Evolutionary conservation across 2,797 vertebrate genomes (phyloP).

Genomic region (Lepus townsendii): DNA sequence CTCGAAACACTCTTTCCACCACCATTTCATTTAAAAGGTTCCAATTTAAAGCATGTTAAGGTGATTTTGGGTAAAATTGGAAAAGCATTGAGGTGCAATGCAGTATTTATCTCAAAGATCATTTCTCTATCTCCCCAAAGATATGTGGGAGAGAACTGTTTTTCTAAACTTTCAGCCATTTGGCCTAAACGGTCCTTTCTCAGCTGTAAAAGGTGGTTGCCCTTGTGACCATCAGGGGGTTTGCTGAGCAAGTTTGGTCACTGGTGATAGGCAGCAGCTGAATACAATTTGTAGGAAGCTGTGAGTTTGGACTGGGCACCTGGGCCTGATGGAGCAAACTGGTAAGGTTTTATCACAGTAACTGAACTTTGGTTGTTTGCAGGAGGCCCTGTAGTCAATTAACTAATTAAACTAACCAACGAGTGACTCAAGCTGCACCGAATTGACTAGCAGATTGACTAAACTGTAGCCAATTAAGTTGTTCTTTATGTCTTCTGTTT

Average conservation of each 20-base stretch:
- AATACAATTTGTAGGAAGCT: background rate
- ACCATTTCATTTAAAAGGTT: background rate
- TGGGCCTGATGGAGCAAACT: background rate
- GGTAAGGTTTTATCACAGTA: background rate
- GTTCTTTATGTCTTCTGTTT: background rate
- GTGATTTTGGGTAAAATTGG: background rate
- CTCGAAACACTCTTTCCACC: background rate
- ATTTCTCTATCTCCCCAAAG: slow-evolving; percentile 11
- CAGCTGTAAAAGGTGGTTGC: background rate
- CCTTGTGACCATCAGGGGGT: background rate
- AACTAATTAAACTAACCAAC: background rate
- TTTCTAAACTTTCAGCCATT: background rate
- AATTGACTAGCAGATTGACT: background rate
- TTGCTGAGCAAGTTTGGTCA: background rate
- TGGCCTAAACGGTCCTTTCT: background rate
- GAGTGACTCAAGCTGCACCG: background rate
- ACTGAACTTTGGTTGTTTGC: background rate
- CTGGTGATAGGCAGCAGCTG: background rate
- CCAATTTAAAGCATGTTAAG: background rate
- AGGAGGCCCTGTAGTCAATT: background rate
- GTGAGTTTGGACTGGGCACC: background rate
- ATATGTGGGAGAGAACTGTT: background rate
- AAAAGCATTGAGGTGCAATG: background rate
- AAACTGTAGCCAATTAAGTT: background rate
- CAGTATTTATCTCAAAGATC: background rate